Percentiles rank a stretch among this genome's conserved stretches.
These are phyloP conservation scores for Syrrhaptes paradoxus DNA, from an alignment of 2,113 vertebrate genomes.

Conservation along the genomic window DNA sequence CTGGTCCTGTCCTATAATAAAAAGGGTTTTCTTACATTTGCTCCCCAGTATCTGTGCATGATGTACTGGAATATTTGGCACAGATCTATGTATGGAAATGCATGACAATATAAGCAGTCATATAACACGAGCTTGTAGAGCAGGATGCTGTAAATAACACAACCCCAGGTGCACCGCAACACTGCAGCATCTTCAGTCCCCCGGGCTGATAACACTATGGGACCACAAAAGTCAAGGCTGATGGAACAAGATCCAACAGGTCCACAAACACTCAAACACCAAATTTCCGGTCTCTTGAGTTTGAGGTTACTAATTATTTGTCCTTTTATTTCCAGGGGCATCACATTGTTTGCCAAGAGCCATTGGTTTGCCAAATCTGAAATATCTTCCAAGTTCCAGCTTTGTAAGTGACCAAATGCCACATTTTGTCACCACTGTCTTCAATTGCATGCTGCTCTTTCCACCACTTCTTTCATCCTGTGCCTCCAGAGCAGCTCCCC, in stretches of 20 bases:
- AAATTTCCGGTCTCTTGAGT: background rate
- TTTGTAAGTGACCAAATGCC: background rate
- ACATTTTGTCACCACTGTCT: background rate
- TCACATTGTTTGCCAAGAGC: background rate
- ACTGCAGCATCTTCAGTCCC: background rate
- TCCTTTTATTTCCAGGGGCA: background rate
- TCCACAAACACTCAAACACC: background rate
- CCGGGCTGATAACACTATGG: accelerated
- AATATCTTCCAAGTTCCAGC: background rate
- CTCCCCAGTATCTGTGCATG: background rate
- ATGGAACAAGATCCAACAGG: background rate
- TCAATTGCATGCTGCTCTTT: background rate
- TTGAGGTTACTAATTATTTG: background rate
- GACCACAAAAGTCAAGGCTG: background rate
- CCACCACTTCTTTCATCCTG: background rate
- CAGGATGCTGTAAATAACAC: background rate
- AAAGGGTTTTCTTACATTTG: background rate
- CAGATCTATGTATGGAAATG: background rate
- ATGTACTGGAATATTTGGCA: background rate
- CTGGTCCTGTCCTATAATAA: background rate
- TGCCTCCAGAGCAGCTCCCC: background rate
- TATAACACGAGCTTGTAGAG: background rate
- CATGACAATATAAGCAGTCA: background rate
- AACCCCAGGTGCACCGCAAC: background rate
- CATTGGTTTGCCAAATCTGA: background rate